Conservation (phyloP, 92 coral and sea anemone genomes). For the Porites evermanni region DNA sequence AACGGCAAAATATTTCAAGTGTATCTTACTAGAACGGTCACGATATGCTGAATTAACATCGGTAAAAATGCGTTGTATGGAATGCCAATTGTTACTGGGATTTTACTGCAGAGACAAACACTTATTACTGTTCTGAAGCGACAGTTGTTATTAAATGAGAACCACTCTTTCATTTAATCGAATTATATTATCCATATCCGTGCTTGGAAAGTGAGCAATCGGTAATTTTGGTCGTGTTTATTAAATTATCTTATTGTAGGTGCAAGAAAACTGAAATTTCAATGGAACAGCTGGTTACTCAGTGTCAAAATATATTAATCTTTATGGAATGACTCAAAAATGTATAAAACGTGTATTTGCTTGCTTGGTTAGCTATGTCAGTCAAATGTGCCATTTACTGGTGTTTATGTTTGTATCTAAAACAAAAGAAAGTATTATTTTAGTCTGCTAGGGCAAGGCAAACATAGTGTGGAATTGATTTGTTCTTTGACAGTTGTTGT, state of each 20-base stretch:
- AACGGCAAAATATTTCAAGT: neutral
- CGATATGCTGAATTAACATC: neutral
- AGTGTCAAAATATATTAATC: neutral
- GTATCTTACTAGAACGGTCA: conserved; percentile 1
- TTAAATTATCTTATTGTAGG: no score
- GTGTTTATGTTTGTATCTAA: neutral
- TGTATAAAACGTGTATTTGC: neutral
- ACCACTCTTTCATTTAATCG: neutral
- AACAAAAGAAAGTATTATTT: conserved; percentile 14
- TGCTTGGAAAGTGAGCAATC: no score
- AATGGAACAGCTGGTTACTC: neutral
- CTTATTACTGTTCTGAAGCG: neutral
- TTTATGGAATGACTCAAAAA: neutral
- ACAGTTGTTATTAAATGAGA: conserved; percentile 3
- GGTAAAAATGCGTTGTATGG: neutral
- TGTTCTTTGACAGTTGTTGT: neutral
- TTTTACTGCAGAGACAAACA: neutral
- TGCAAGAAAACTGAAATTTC: neutral
- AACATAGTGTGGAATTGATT: neutral
- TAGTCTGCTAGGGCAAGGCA: neutral
- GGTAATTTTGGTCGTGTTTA: no score
- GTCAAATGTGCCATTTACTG: neutral
- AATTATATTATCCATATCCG: no score
- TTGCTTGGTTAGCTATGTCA: neutral
- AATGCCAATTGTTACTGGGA: neutral